phyloP scores from a whole-genome alignment of 2,113 vertebrate species.

The Hoplias malabaricus region DNA sequence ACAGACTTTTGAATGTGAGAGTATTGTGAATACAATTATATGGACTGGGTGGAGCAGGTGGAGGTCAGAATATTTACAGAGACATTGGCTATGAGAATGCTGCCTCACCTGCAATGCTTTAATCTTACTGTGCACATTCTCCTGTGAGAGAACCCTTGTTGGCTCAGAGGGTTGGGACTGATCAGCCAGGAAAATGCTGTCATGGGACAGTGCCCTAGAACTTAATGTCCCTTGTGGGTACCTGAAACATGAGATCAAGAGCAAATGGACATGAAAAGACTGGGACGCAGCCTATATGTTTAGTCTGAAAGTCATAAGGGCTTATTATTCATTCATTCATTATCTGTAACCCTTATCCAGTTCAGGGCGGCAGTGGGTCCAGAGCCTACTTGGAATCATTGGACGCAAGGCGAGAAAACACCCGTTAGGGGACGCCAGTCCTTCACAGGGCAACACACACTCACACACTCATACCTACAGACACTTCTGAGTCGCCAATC shows the following conservation, averaged over 20 bases:
- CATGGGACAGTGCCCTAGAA: slow-evolving; percentile 84
- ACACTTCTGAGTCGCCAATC: no score
- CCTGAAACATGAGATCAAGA: slow-evolving; percentile 59
- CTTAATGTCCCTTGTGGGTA: slow-evolving; percentile 69
- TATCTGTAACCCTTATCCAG: no score
- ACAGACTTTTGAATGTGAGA: not conserved
- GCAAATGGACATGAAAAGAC: not conserved
- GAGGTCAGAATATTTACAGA: not conserved
- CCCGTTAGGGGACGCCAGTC: no score
- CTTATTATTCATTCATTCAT: no score
- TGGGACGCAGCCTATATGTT: not conserved
- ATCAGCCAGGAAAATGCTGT: slow-evolving; percentile 87
- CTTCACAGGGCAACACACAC: no score
- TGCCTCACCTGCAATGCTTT: slow-evolving; percentile 81
- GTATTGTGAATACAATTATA: not conserved
- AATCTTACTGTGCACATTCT: slow-evolving; percentile 82
- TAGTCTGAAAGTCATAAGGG: no score
- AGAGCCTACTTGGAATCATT: no score
- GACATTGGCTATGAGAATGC: not conserved
- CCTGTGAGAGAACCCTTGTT: slow-evolving; percentile 82
- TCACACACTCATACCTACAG: no score
- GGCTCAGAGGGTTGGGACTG: slow-evolving; percentile 71
- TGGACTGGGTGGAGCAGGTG: not conserved
- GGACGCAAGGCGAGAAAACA: no score
- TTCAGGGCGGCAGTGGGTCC: no score